phyloP scores from a whole-genome alignment of 2,888 invertebrate species.

The Nomada lathburiana region DNA sequence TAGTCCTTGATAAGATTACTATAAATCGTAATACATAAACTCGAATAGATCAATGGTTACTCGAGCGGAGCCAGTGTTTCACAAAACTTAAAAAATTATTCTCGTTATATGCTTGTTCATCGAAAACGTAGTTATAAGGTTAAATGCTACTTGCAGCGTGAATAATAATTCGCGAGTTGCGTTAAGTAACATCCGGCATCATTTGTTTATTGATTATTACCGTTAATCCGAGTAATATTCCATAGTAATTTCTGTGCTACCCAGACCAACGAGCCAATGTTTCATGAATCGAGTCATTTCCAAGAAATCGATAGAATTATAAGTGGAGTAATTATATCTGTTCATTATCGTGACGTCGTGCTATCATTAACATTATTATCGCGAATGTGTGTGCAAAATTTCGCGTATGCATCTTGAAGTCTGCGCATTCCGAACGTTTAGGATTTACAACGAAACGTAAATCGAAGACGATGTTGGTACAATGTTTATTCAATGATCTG shows the following conservation, averaged over 20 bases:
- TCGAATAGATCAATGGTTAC: too few relatives aligned
- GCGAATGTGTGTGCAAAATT: not conserved
- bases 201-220: not conserved
- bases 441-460: not conserved
- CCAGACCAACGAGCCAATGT: not conserved
- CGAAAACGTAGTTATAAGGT: too few relatives aligned
- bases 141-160: too few relatives aligned
- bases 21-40: too few relatives aligned
- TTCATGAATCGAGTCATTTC: not conserved
- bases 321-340: not conserved
- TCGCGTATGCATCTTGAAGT: not conserved
- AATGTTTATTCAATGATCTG: not conserved
- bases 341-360: not conserved
- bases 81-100: too few relatives aligned
- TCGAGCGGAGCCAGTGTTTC: too few relatives aligned
- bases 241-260: not conserved
- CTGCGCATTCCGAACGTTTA: too few relatives aligned
- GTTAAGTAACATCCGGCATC: not conserved
- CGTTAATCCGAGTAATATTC: not conserved
- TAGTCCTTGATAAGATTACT: too few relatives aligned
- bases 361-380: constrained; percentile 11
- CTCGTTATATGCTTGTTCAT: too few relatives aligned
- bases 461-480: not conserved
- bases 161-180: not conserved
- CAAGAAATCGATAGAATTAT: constrained; percentile 4